Evolutionary conservation across 2,113 vertebrate species (phyloP).

Genomic region (Oophaga pumilio): DNA sequence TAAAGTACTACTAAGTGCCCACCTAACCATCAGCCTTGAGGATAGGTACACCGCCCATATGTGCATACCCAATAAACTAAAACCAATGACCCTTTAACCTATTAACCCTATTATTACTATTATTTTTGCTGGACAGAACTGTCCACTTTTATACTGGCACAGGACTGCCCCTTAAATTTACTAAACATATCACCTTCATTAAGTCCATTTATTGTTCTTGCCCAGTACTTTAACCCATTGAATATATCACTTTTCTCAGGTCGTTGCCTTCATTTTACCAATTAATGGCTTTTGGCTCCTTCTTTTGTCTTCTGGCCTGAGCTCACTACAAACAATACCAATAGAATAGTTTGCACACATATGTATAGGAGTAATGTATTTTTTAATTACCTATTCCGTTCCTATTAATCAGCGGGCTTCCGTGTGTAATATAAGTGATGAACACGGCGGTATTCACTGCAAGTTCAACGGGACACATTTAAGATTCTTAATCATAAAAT

Average conservation of each 20-base stretch:
- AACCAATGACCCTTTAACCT: too few species aligned
- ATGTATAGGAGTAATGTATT: background rate
- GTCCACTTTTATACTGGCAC: background rate
- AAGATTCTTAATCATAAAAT: conserved; percentile 52
- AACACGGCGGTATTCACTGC: conserved; percentile 41
- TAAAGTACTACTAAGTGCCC: too few species aligned
- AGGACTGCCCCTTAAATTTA: background rate
- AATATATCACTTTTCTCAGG: background rate
- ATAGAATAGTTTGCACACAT: background rate
- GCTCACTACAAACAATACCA: background rate
- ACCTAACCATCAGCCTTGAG: too few species aligned
- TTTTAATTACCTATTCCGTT: conserved; percentile 32
- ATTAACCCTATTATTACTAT: too few species aligned
- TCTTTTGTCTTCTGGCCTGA: background rate
- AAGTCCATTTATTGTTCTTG: background rate
- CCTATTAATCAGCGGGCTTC: conserved; percentile 44
- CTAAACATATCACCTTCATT: background rate
- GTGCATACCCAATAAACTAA: too few species aligned
- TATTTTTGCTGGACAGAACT: too few species aligned
- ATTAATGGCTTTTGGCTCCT: background rate
- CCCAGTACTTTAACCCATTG: background rate
- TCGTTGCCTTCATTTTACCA: background rate
- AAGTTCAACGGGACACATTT: conserved; percentile 53
- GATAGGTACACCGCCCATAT: too few species aligned
- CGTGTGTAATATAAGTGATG: conserved; percentile 30